Evolutionary conservation across 2,888 invertebrate genomes (phyloP).

Genomic region (Schrankia costaestrigalis): DNA sequence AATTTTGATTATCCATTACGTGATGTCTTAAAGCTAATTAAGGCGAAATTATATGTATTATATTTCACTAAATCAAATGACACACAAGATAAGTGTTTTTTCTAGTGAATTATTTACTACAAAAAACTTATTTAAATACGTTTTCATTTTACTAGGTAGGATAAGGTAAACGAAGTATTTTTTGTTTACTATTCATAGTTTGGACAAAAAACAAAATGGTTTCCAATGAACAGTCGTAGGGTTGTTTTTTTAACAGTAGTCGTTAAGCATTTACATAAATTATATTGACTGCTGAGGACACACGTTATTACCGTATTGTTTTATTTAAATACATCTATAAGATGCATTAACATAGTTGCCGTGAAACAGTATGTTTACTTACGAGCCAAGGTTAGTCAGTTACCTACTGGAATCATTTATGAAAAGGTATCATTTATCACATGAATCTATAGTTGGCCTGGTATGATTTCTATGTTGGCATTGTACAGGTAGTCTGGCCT

Average conservation of each 20-base stretch:
- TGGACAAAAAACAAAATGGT: too few species aligned
- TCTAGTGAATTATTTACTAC: too few species aligned
- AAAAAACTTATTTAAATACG: too few species aligned
- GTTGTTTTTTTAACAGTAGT: conserved; percentile 7
- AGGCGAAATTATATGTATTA: too few species aligned
- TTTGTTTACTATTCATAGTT: too few species aligned
- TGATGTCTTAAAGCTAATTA: too few species aligned
- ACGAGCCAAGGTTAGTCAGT: conserved; percentile 24
- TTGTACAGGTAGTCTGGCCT: conserved; percentile 44
- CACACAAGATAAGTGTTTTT: too few species aligned
- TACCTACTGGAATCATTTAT: conserved; percentile 16
- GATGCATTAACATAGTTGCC: too few species aligned
- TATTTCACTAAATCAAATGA: too few species aligned
- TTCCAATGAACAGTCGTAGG: conserved; percentile 8
- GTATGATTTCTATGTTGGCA: conserved; percentile 64
- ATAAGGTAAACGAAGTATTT: too few species aligned
- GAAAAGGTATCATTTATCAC: conserved; percentile 51
- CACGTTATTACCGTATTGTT: conserved; percentile 19
- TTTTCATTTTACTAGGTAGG: too few species aligned
- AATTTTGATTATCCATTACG: too few species aligned
- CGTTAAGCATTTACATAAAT: conserved; percentile 26
- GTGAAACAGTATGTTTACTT: conserved; percentile 14
- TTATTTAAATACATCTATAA: conserved; percentile 10
- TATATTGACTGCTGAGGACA: conserved; percentile 13
- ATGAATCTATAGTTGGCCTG: conserved; percentile 55